Percentiles rank a stretch among this genome's conserved stretches.
These are phyloP conservation scores for Candoia aspera DNA, from an alignment of 2,113 vertebrate genomes.

Conservation along the genomic window DNA sequence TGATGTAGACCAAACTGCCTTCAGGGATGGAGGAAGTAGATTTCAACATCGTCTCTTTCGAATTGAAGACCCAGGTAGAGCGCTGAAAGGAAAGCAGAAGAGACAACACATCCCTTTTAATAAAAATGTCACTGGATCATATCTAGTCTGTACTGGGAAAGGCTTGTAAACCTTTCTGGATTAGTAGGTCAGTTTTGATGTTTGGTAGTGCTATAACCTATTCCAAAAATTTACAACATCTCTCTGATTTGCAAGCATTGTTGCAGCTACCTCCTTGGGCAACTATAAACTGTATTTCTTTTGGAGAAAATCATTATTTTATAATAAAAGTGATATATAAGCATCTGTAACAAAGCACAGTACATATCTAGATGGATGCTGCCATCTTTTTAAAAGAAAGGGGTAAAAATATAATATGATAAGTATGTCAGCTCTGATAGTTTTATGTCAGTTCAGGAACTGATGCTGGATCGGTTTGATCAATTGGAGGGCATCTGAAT, in stretches of 20 bases:
- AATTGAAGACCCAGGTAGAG: conserved; percentile 62
- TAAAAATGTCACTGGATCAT: not conserved
- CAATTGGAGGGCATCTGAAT: too few relatives aligned
- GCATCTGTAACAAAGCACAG: not conserved
- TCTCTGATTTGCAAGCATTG: not conserved
- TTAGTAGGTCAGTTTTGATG: not conserved
- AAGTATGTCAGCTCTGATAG: not conserved
- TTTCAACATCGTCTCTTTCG: conserved; percentile 64
- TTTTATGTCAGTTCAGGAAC: not conserved
- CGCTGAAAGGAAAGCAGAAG: conserved; percentile 35
- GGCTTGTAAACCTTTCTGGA: not conserved
- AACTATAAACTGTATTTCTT: not conserved
- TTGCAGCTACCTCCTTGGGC: not conserved
- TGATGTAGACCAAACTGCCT: conserved; percentile 66
- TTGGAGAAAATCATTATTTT: not conserved
- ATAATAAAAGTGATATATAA: not conserved
- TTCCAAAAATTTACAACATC: not conserved
- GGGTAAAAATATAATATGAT: not conserved
- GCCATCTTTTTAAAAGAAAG: not conserved
- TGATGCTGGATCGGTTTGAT: not conserved
- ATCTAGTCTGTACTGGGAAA: not conserved
- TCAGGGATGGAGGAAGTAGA: conserved; percentile 39
- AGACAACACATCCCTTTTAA: not conserved
- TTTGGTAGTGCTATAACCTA: not conserved
- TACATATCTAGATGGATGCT: not conserved